A percentile compares a stretch with the other conserved stretches of the same genome.
These are phyloP conservation scores for Betta splendens DNA, from an alignment of 2,797 vertebrate genomes.

Conservation along the genomic window DNA sequence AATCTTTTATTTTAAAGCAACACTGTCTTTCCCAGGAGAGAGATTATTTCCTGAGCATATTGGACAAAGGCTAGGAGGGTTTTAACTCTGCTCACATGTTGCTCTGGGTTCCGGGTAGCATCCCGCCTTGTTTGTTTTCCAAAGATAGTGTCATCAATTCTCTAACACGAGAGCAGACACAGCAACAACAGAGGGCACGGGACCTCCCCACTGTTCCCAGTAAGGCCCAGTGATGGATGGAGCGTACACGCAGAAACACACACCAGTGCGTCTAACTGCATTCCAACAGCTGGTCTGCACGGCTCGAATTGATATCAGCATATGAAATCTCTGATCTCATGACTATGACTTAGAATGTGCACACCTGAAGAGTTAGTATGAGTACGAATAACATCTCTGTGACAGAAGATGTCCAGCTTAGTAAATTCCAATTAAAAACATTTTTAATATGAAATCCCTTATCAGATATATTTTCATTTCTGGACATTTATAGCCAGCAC, in stretches of 20 bases:
- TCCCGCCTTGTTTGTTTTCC: conserved; percentile 78
- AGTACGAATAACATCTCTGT: conserved; percentile 5
- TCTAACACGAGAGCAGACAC: conserved; percentile 78
- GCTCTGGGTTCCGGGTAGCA: conserved; percentile 81
- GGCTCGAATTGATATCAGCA: conserved; percentile 33
- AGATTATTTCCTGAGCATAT: conserved; percentile 55
- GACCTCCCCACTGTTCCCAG: conserved; percentile 67
- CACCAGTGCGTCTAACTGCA: conserved; percentile 49
- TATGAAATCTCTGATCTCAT: conserved; percentile 22
- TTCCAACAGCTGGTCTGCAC: conserved; percentile 40
- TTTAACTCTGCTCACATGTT: conserved; percentile 67
- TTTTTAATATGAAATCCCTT: neutral
- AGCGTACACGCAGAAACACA: conserved; percentile 57
- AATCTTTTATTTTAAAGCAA: conserved; percentile 53
- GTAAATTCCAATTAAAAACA: conserved; percentile 4
- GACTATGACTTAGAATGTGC: neutral
- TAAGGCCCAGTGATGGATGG: conserved; percentile 61
- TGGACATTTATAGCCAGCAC: no score
- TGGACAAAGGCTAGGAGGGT: conserved; percentile 56
- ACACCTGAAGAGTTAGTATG: neutral
- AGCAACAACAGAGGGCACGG: conserved; percentile 74
- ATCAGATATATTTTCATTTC: neutral
- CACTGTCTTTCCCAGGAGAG: conserved; percentile 56
- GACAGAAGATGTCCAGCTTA: conserved; percentile 4
- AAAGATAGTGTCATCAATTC: conserved; percentile 80